Conservation (phyloP, 2,888 invertebrate genomes). For the Synergus umbraculus region DNA sequence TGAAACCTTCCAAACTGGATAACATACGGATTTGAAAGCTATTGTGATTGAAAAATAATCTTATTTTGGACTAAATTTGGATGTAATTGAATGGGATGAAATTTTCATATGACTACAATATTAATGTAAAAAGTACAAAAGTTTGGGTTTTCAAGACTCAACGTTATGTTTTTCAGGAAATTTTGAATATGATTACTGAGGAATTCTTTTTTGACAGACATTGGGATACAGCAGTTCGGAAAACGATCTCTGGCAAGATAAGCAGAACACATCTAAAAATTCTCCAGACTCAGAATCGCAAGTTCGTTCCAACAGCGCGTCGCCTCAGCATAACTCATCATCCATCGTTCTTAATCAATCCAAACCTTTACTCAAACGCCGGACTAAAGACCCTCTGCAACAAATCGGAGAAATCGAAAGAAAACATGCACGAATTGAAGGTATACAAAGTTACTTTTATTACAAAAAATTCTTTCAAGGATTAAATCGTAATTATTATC, state of each 20-base stretch:
- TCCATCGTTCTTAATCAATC: constrained; percentile 54
- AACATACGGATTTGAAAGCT: too few relatives aligned
- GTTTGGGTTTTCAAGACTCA: not conserved
- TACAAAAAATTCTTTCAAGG: not conserved
- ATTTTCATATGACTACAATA: too few relatives aligned
- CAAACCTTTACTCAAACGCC: constrained; percentile 67
- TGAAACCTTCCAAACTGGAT: too few relatives aligned
- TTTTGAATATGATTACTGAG: not conserved
- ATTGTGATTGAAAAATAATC: not conserved
- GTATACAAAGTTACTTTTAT: constrained; percentile 55
- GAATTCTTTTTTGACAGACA: constrained; percentile 45
- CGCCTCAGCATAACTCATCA: constrained; percentile 59
- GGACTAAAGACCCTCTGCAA: constrained; percentile 64
- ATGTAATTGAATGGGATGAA: too few relatives aligned
- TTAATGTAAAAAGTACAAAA: too few relatives aligned
- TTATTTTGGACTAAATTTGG: too few relatives aligned
- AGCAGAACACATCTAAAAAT: constrained; percentile 65
- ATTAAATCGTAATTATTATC: not conserved
- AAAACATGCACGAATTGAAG: constrained; percentile 71
- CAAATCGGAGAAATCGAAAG: constrained; percentile 69
- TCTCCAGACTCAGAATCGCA: constrained; percentile 59
- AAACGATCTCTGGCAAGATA: constrained; percentile 71
- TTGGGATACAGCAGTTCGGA: constrained; percentile 68
- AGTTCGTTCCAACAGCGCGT: constrained; percentile 58
- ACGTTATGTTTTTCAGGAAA: not conserved